Evolutionary conservation across 2,888 invertebrate genomes (phyloP).

Genomic region (Meghimatium bilineatum): DNA sequence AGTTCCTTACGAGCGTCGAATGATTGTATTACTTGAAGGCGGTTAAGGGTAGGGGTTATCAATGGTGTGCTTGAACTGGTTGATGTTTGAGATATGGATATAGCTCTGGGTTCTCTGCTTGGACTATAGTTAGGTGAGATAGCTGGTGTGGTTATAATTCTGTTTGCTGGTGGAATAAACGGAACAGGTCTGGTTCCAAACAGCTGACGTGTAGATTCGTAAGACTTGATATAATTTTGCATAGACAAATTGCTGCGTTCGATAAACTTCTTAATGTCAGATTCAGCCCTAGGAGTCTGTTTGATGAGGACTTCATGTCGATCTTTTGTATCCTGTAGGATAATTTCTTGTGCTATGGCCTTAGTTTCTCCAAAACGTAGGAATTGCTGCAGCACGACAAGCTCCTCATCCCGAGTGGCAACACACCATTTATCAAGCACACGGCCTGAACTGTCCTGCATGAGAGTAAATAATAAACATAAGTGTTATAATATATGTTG

Average conservation of each 20-base stretch:
- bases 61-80: conserved; percentile 48
- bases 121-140: conserved; percentile 49
- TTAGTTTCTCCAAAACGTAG: conserved; percentile 92
- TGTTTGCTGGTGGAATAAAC: conserved; percentile 61
- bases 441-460: conserved; percentile 88
- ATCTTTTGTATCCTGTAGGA: conserved; percentile 78
- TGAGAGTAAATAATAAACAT: conserved; percentile 22
- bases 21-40: conserved; percentile 95
- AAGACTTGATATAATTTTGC: conserved; percentile 71
- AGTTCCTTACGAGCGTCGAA: conserved; percentile 85
- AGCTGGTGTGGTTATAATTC: conserved; percentile 65
- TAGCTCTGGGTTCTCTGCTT: conserved; percentile 33
- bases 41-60: conserved; percentile 79
- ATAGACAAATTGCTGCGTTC: conserved; percentile 78
- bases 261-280: conserved; percentile 80
- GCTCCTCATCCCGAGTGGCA: conserved; percentile 91
- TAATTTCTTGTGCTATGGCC: conserved; percentile 85
- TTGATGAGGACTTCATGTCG: conserved; percentile 68
- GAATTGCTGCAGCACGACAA: conserved; percentile 93
- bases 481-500: neutral
- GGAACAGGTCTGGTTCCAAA: conserved; percentile 64
- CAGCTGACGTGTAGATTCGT: conserved; percentile 67
- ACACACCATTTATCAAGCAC: conserved; percentile 92
- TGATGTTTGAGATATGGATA: conserved; percentile 43
- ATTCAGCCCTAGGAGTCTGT: conserved; percentile 77